A percentile compares a stretch with the other conserved stretches of the same genome.
phyloP scores from a whole-genome alignment of 2,888 invertebrate genomes.

The Enoplolaimus lenunculus region DNA sequence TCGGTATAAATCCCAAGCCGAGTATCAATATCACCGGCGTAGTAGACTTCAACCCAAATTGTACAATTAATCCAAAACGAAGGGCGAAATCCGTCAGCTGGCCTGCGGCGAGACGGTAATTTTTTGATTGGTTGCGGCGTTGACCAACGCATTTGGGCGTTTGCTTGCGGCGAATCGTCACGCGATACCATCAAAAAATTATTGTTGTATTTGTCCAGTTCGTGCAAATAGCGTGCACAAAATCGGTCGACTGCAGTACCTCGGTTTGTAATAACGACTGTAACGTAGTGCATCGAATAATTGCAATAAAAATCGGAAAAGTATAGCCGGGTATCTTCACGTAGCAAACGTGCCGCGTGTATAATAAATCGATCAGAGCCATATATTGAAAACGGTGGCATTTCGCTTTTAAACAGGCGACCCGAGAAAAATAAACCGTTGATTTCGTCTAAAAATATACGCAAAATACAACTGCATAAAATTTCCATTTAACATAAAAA shows the following conservation, averaged over 20 bases:
- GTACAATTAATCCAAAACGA: conserved; percentile 27
- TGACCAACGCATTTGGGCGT: background rate
- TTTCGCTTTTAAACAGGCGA: conserved; percentile 28
- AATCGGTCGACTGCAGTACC: conserved; percentile 31
- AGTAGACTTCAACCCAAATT: conserved; percentile 37
- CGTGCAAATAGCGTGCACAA: conserved; percentile 27
- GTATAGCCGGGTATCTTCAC: conserved; percentile 29
- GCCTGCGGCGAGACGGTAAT: too few relatives aligned
- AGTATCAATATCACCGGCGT: conserved; percentile 33
- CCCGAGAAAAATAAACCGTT: conserved; percentile 39
- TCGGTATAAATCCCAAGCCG: conserved; percentile 21
- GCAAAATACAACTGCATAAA: background rate
- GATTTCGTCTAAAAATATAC: conserved; percentile 22
- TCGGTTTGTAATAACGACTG: conserved; percentile 32
- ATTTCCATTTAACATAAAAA: too few relatives aligned
- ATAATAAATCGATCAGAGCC: conserved; percentile 34
- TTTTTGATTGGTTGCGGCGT: background rate
- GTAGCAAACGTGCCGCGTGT: conserved; percentile 26
- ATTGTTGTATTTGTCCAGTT: conserved; percentile 23
- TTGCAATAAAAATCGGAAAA: conserved; percentile 42
- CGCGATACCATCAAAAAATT: background rate
- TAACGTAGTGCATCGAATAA: conserved; percentile 37
- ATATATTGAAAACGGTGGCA: conserved; percentile 34
- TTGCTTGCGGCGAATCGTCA: background rate
- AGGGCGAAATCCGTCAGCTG: background rate